phyloP scores from a whole-genome alignment of 2,888 invertebrate genomes.

The Dynastes hyllus region DNA sequence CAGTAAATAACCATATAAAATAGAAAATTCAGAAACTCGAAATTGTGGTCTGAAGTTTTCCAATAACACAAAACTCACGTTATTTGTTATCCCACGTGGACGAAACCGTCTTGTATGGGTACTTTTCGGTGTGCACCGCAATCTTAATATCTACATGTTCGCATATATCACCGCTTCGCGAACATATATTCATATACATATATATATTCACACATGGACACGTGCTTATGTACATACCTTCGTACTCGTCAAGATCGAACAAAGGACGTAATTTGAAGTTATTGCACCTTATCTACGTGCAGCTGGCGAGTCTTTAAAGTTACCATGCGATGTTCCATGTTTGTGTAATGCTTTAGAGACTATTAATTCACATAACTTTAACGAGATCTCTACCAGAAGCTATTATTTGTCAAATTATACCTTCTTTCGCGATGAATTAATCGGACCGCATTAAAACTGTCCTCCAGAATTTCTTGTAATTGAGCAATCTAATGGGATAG shows the following conservation, averaged over 20 bases:
- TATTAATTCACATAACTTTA: too few relatives aligned
- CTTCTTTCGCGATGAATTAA: too few relatives aligned
- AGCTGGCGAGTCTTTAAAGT: too few relatives aligned
- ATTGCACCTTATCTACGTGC: background rate
- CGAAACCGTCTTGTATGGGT: conserved; percentile 17
- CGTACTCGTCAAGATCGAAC: background rate
- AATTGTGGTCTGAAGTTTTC: conserved; percentile 65
- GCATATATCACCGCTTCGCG: conserved; percentile 1
- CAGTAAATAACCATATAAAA: conserved; percentile 63
- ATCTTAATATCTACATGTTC: conserved; percentile 9
- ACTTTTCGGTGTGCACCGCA: background rate
- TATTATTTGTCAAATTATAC: too few relatives aligned
- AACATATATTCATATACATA: conserved; percentile 2
- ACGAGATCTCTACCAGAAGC: too few relatives aligned
- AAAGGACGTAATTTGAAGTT: conserved; percentile 8
- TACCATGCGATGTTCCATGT: background rate
- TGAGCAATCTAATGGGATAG: too few relatives aligned
- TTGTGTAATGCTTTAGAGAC: background rate
- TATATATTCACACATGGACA: background rate
- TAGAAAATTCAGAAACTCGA: conserved; percentile 60
- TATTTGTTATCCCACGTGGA: conserved; percentile 64
- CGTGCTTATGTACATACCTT: background rate
- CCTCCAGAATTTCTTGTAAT: too few relatives aligned
- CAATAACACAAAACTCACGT: conserved; percentile 65
- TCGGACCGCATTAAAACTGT: too few relatives aligned